These are phyloP conservation scores for Syngnathus acus DNA, from an alignment of 2,797 vertebrate species.

Conservation along the genomic window DNA sequence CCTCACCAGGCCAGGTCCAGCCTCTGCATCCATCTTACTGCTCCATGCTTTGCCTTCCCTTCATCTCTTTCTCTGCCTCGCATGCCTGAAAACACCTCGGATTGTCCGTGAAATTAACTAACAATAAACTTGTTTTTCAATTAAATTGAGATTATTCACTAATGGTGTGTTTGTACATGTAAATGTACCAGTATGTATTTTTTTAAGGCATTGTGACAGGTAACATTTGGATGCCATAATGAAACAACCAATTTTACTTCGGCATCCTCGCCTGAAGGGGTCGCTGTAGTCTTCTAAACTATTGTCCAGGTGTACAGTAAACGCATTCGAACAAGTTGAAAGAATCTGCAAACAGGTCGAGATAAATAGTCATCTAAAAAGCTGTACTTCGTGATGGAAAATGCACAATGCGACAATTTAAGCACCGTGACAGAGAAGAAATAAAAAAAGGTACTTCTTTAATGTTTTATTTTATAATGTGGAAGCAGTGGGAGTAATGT, in stretches of 20 bases:
- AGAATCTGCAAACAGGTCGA: neutral
- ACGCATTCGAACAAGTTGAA: neutral
- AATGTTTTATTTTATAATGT: neutral
- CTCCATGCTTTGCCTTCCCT: slow-evolving; percentile 89
- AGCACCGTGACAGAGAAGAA: neutral
- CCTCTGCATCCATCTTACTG: slow-evolving; percentile 72
- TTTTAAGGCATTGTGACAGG: neutral
- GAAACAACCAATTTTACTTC: neutral
- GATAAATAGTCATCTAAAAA: neutral
- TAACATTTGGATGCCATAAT: neutral
- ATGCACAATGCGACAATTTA: neutral
- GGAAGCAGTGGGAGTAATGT: neutral
- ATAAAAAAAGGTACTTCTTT: neutral
- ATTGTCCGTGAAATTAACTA: neutral
- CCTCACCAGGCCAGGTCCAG: slow-evolving; percentile 48
- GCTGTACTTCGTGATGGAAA: neutral
- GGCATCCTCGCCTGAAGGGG: slow-evolving; percentile 22
- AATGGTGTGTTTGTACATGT: neutral
- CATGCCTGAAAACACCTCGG: slow-evolving; percentile 56
- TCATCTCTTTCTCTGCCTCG: slow-evolving; percentile 84
- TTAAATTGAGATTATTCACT: neutral
- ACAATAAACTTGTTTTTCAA: neutral
- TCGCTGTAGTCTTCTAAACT: slow-evolving; percentile 17
- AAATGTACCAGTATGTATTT: neutral
- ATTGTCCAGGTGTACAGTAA: neutral